Evolutionary conservation across 1,140 invertebrate species (phyloP).

Genomic region (Drosophila trapezifrons): DNA sequence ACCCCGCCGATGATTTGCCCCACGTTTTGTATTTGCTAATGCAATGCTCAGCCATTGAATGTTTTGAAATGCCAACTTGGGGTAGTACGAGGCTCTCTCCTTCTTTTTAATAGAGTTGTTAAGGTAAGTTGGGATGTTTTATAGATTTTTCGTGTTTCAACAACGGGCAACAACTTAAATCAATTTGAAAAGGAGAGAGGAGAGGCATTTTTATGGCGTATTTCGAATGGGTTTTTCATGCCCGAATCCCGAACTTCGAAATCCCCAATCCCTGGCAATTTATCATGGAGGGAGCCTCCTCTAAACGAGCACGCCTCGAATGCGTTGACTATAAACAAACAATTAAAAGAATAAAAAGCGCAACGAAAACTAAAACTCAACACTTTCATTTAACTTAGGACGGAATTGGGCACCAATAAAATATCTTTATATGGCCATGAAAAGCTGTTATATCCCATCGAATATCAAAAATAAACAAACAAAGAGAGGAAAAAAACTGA

Average conservation of each 20-base stretch:
- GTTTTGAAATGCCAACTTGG: constrained; percentile 62
- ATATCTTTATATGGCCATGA: constrained; percentile 63
- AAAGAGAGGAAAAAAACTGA: constrained; percentile 52
- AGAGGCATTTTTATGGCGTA: constrained; percentile 69
- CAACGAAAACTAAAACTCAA: constrained; percentile 77
- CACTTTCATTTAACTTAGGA: constrained; percentile 72
- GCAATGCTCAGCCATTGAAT: constrained; percentile 43
- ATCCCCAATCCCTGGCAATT: constrained; percentile 44
- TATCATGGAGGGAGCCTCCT: constrained; percentile 58
- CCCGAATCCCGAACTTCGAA: constrained; percentile 14
- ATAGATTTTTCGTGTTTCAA: constrained; percentile 71
- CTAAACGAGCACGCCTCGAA: constrained; percentile 64
- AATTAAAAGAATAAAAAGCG: constrained; percentile 70
- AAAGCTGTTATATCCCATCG: constrained; percentile 59
- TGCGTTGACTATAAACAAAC: constrained; percentile 79
- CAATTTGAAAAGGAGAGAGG: constrained; percentile 65
- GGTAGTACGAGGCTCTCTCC: constrained; percentile 4
- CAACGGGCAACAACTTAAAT: constrained; percentile 69
- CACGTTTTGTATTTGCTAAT: constrained; percentile 21
- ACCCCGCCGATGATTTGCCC: constrained; percentile 36
- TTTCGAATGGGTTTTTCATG: constrained; percentile 71
- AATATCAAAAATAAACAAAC: constrained; percentile 45
- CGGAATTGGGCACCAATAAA: constrained; percentile 77
- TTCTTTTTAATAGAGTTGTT: constrained; percentile 70
- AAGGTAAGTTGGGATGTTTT: constrained; percentile 69